Conservation (phyloP, 2,113 vertebrate genomes). For the Hassar affinis region DNA sequence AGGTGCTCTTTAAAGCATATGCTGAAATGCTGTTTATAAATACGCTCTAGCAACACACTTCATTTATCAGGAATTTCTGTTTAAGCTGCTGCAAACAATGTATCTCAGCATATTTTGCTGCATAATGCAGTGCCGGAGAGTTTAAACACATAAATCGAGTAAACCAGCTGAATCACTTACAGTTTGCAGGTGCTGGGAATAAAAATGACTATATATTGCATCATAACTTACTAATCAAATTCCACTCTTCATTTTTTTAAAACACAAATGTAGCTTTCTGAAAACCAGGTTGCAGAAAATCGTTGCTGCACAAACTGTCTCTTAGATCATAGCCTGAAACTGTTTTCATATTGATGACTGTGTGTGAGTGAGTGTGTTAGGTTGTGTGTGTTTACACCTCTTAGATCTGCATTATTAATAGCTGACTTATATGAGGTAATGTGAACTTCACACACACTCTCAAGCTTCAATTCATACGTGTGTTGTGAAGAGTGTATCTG, state of each 20-base stretch:
- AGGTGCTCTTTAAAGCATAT: not conserved
- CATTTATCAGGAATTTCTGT: constrained; percentile 11
- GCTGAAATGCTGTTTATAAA: constrained; percentile 1
- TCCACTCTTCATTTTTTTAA: not conserved
- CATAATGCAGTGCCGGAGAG: not conserved
- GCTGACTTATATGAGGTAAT: not conserved
- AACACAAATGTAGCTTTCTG: not conserved
- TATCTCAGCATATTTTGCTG: not conserved
- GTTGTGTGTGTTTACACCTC: not conserved
- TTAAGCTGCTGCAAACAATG: not conserved
- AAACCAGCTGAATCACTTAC: not conserved
- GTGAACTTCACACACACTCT: not conserved
- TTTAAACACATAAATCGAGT: not conserved
- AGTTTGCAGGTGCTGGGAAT: not conserved
- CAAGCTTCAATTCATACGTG: not conserved
- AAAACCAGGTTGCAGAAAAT: not conserved
- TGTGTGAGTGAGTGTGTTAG: not conserved
- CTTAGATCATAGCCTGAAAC: not conserved
- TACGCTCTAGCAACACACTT: not conserved
- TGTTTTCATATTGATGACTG: not conserved
- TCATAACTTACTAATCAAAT: not conserved
- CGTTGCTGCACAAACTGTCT: not conserved
- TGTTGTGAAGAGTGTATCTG: not conserved
- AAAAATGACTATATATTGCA: not conserved
- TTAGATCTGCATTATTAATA: not conserved